Conservation (phyloP, 2,797 vertebrate species). For the Coendou prehensilis region DNA sequence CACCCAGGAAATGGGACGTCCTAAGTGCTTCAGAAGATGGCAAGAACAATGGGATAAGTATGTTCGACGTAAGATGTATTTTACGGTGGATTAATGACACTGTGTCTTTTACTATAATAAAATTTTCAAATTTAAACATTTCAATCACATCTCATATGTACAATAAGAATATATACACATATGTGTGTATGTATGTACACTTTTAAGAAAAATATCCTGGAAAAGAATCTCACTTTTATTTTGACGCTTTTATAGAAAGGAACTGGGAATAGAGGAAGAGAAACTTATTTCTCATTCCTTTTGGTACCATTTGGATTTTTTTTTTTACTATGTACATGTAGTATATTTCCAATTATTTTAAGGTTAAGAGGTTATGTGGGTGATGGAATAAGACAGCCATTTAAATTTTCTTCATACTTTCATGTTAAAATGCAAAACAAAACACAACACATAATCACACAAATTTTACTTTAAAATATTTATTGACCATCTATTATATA, state of each 20-base stretch:
- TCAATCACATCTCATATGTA: neutral
- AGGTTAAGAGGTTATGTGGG: neutral
- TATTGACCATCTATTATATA: neutral
- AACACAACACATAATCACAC: neutral
- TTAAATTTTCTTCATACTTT: conserved; percentile 4
- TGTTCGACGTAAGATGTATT: neutral
- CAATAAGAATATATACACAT: neutral
- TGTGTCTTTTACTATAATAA: neutral
- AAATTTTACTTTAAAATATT: neutral
- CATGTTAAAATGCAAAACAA: neutral
- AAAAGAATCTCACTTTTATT: neutral
- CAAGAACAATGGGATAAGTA: neutral
- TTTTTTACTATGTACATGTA: neutral
- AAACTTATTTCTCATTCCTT: conserved; percentile 19
- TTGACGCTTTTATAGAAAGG: neutral
- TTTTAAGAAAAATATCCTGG: neutral
- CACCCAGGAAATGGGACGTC: neutral
- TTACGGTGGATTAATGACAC: neutral
- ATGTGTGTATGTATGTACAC: neutral
- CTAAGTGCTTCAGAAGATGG: neutral
- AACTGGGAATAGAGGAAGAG: neutral
- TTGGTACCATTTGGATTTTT: neutral
- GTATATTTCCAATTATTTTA: conserved; percentile 27
- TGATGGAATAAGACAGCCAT: neutral
- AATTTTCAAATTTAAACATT: neutral